phyloP scores from a whole-genome alignment of 30 jellyfish, hydroid and myxozoan species.

The Hydra vulgaris region DNA sequence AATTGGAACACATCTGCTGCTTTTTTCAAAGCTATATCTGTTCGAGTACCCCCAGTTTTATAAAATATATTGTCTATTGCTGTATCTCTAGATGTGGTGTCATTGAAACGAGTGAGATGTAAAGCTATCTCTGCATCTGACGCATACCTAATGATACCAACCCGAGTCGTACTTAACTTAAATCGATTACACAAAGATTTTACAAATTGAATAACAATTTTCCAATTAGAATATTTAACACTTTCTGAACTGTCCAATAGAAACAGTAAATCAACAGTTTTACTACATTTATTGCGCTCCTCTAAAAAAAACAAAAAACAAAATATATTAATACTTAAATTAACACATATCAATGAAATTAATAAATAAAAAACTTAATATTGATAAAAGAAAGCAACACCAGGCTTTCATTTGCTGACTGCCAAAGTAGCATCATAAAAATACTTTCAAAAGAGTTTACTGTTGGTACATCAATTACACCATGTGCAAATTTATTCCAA shows the following conservation, averaged over 20 bases:
- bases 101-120: slow-evolving; percentile 70
- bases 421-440: too few species aligned
- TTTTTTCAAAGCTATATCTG: slow-evolving; percentile 88
- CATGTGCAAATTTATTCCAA: too few species aligned
- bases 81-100: slow-evolving; percentile 50
- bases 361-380: too few species aligned
- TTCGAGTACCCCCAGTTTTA: slow-evolving; percentile 93
- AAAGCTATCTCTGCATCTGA: slow-evolving; percentile 88
- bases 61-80: slow-evolving; percentile 87
- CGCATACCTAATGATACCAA: slow-evolving; percentile 71
- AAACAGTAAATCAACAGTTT: slow-evolving; percentile 73
- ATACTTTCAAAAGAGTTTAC: too few species aligned
- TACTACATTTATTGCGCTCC: slow-evolving; percentile 43
- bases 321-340: too few species aligned
- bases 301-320: neutral
- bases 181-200: slow-evolving; percentile 63
- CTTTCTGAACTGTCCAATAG: slow-evolving; percentile 94
- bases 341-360: too few species aligned
- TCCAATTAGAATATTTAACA: slow-evolving; percentile 85
- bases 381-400: too few species aligned
- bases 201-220: slow-evolving; percentile 54
- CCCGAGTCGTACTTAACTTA: slow-evolving; percentile 51
- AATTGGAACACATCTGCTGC: slow-evolving; percentile 67
- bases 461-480: too few species aligned
- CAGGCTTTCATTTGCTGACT: too few species aligned